These are phyloP conservation scores for Arctia plantaginis DNA, from an alignment of 2,888 invertebrate genomes.

Conservation along the genomic window DNA sequence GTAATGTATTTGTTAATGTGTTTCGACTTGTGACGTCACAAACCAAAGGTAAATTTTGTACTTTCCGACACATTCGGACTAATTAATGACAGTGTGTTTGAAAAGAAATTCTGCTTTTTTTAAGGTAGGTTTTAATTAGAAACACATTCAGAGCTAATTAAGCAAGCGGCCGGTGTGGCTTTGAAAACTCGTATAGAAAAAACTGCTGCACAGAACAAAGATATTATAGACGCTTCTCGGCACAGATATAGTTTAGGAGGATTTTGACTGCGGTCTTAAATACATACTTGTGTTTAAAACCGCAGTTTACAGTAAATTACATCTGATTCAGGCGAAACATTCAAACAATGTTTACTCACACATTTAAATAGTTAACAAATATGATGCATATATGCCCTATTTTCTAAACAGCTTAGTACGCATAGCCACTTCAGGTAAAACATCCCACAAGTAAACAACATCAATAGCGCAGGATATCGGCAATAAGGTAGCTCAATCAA, in stretches of 20 bases:
- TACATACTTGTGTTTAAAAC: too few species aligned
- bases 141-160: background rate
- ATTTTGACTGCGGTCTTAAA: background rate
- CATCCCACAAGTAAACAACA: too few species aligned
- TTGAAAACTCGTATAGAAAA: background rate
- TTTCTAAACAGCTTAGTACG: too few species aligned
- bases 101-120: background rate
- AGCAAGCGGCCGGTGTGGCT: background rate
- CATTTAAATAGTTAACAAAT: too few species aligned
- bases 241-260: background rate
- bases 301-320: background rate
- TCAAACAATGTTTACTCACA: too few species aligned
- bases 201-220: background rate
- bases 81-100: constrained; percentile 1
- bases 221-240: background rate
- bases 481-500: too few species aligned
- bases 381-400: too few species aligned
- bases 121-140: background rate
- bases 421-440: too few species aligned
- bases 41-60: constrained; percentile 13
- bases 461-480: too few species aligned
- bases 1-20: constrained; percentile 24
- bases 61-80: background rate
- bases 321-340: too few species aligned
- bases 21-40: constrained; percentile 13